Percentiles rank a stretch among this genome's conserved stretches.
phyloP scores from a whole-genome alignment of 2,888 invertebrate genomes.

The Ormyrus pomaceus region DNA sequence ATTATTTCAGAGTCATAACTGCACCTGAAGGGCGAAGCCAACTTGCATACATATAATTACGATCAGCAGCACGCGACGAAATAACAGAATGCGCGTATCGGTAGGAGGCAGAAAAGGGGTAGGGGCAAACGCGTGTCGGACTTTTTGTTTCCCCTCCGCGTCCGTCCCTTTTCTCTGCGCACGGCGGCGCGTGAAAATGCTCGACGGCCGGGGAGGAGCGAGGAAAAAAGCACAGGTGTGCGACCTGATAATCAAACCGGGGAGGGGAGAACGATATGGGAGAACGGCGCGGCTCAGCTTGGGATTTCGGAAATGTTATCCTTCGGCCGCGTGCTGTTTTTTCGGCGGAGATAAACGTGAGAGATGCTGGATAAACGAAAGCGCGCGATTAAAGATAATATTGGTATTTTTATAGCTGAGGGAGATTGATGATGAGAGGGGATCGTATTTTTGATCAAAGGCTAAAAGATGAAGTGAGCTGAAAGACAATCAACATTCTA shows the following conservation, averaged over 20 bases:
- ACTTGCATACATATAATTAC: constrained; percentile 6
- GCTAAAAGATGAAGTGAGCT: too few relatives aligned
- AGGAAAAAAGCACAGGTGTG: constrained; percentile 42
- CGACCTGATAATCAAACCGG: constrained; percentile 37
- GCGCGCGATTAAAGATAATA: too few relatives aligned
- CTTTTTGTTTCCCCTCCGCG: not conserved
- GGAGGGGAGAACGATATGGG: not conserved
- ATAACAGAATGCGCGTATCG: constrained; percentile 6
- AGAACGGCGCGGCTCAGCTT: too few relatives aligned
- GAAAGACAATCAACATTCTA: too few relatives aligned
- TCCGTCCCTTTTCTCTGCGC: constrained; percentile 7
- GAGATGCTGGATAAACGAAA: not conserved
- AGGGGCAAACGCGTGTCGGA: not conserved
- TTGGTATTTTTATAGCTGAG: too few relatives aligned
- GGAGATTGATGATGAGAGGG: too few relatives aligned
- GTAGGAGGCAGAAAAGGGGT: too few relatives aligned
- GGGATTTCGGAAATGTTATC: too few relatives aligned
- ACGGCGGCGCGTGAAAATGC: constrained; percentile 46
- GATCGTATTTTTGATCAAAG: too few relatives aligned
- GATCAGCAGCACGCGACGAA: constrained; percentile 26
- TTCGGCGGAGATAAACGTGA: not conserved
- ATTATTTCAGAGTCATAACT: constrained; percentile 19
- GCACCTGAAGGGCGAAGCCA: not conserved
- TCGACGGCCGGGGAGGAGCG: not conserved
- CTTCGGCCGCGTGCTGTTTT: too few relatives aligned